A percentile compares a stretch with the other conserved stretches of the same genome.
These are phyloP conservation scores for Caenorhabditis doughertyi DNA, from an alignment of 2,888 invertebrate species.

Conservation along the genomic window DNA sequence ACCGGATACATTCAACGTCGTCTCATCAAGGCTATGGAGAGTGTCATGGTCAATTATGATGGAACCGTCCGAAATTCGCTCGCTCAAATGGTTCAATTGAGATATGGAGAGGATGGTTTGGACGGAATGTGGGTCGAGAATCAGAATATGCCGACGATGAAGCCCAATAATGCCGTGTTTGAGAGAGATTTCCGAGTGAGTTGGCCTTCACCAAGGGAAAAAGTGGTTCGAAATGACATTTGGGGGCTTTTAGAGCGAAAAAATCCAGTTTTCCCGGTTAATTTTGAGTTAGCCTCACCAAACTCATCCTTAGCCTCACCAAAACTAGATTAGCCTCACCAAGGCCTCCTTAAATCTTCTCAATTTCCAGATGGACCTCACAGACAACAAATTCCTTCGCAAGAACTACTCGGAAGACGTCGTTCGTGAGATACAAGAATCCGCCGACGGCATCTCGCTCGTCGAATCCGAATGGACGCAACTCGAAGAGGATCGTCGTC, in stretches of 20 bases:
- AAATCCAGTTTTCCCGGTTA: too few relatives aligned
- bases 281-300: too few relatives aligned
- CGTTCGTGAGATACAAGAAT: conserved; percentile 94
- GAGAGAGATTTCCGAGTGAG: conserved; percentile 96
- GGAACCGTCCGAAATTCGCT: conserved; percentile 88
- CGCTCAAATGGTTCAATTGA: conserved; percentile 84
- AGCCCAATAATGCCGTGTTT: conserved; percentile 95
- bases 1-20: conserved; percentile 99
- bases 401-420: conserved; percentile 78
- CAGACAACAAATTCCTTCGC: conserved; percentile 89
- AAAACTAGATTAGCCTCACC: too few relatives aligned
- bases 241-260: too few relatives aligned
- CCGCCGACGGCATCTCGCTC: conserved; percentile 90
- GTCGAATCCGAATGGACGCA: conserved; percentile 96
- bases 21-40: conserved; percentile 99
- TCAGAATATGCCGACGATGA: conserved; percentile 90
- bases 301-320: too few relatives aligned
- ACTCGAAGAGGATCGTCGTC: conserved; percentile 91
- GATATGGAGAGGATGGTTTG: conserved; percentile 93
- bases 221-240: too few relatives aligned
- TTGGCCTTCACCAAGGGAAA: too few relatives aligned
- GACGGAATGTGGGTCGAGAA: conserved; percentile 86
- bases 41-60: conserved; percentile 94
- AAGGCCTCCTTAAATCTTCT: too few relatives aligned
- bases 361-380: conserved; percentile 83